Conservation (phyloP, 2,797 vertebrate genomes). For the Carapus acus region DNA sequence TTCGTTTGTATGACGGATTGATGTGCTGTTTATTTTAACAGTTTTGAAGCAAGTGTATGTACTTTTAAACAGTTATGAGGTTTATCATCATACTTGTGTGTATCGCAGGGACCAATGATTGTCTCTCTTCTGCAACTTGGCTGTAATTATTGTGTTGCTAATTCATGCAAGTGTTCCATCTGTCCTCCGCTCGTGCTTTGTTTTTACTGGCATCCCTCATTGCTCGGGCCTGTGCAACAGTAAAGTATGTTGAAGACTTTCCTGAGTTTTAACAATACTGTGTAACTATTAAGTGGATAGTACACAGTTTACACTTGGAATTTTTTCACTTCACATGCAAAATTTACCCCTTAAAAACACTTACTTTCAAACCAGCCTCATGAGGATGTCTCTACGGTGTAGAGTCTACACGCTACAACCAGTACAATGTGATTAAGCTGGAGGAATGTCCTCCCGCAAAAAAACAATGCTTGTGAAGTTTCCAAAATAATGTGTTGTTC, state of each 20-base stretch:
- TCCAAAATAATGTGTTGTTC: conserved; percentile 43
- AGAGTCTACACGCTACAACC: conserved; percentile 53
- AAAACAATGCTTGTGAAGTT: conserved; percentile 47
- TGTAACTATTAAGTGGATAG: too few species aligned
- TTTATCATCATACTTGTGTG: conserved; percentile 17
- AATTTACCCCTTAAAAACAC: too few species aligned
- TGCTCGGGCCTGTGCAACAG: conserved; percentile 30
- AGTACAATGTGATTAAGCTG: conserved; percentile 56
- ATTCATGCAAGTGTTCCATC: conserved; percentile 65
- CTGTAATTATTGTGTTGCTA: conserved; percentile 64
- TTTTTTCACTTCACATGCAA: too few species aligned
- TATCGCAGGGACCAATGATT: conserved; percentile 44
- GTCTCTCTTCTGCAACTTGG: conserved; percentile 50
- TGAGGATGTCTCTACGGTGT: conserved; percentile 42
- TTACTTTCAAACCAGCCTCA: conserved; percentile 36
- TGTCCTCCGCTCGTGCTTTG: conserved; percentile 51
- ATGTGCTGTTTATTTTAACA: conserved; percentile 31
- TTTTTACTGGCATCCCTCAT: conserved; percentile 39
- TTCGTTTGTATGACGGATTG: too few species aligned
- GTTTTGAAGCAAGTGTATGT: too few species aligned
- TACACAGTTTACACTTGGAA: too few species aligned
- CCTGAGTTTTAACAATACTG: conserved; percentile 34
- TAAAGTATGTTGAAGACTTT: conserved; percentile 40
- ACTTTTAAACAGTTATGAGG: conserved; percentile 41
- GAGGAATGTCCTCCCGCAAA: conserved; percentile 35